Percentiles rank a stretch among this genome's conserved stretches.
Evolutionary conservation across 2,113 vertebrate genomes (phyloP).

Genomic region (Desmodus rotundus): DNA sequence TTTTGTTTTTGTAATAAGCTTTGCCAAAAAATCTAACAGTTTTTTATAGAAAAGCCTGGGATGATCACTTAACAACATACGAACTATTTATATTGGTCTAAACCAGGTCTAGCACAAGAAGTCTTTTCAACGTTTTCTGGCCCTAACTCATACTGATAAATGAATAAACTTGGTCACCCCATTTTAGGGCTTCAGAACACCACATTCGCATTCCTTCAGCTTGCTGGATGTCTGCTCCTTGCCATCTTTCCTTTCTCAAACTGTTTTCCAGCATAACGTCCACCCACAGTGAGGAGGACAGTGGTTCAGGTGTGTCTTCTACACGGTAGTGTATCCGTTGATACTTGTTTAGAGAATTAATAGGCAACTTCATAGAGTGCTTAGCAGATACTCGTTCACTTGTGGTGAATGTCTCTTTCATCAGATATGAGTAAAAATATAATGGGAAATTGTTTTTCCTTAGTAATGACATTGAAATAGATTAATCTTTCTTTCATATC

Average conservation of each 20-base stretch:
- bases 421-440: not conserved
- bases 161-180: not conserved
- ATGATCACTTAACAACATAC: not conserved
- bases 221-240: not conserved
- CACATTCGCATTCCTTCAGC: not conserved
- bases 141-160: not conserved
- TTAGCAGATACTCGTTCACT: not conserved
- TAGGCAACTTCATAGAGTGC: not conserved
- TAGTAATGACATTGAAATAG: not conserved
- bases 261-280: not conserved
- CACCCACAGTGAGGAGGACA: not conserved
- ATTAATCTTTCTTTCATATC: not conserved
- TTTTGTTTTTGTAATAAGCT: not conserved
- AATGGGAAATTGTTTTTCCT: not conserved
- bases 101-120: not conserved
- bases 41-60: not conserved
- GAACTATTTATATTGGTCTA: not conserved
- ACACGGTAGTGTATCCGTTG: not conserved
- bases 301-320: not conserved
- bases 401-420: not conserved
- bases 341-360: not conserved
- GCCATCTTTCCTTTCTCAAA: not conserved
- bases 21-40: not conserved
- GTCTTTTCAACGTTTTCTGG: not conserved
- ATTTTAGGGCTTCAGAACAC: not conserved